Evolutionary conservation across 2,797 vertebrate species (phyloP).

Genomic region (Darevskia mixta): DNA sequence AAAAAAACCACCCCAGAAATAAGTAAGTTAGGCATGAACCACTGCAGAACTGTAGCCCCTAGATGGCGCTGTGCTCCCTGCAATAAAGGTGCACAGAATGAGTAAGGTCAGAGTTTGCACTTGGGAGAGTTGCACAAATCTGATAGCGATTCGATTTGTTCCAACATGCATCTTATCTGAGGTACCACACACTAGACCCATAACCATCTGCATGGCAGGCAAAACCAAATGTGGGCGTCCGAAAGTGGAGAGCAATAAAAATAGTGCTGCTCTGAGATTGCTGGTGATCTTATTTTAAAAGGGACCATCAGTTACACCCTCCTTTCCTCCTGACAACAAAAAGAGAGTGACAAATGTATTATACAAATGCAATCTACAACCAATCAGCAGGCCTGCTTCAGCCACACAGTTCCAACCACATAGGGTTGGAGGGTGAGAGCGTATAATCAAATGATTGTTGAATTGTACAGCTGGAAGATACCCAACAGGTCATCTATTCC

Average conservation of each 20-base stretch:
- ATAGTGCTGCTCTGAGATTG: not conserved
- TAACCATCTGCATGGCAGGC: not conserved
- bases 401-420: not conserved
- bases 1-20: not conserved
- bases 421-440: not conserved
- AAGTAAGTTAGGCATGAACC: not conserved
- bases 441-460: not conserved
- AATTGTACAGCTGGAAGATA: too few relatives aligned
- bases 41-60: not conserved
- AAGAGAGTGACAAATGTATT: not conserved
- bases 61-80: slow-evolving; percentile 25
- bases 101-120: not conserved
- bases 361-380: not conserved
- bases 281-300: not conserved
- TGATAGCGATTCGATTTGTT: not conserved
- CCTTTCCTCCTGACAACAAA: not conserved
- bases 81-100: not conserved
- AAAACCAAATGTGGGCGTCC: not conserved
- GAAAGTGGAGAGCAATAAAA: not conserved
- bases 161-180: not conserved
- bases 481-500: too few relatives aligned
- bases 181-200: not conserved
- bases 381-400: not conserved
- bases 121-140: not conserved
- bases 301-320: not conserved